A percentile compares a stretch with the other conserved stretches of the same genome.
Evolutionary conservation across 2,113 vertebrate species (phyloP).

Genomic region (Macroglossus sobrinus): DNA sequence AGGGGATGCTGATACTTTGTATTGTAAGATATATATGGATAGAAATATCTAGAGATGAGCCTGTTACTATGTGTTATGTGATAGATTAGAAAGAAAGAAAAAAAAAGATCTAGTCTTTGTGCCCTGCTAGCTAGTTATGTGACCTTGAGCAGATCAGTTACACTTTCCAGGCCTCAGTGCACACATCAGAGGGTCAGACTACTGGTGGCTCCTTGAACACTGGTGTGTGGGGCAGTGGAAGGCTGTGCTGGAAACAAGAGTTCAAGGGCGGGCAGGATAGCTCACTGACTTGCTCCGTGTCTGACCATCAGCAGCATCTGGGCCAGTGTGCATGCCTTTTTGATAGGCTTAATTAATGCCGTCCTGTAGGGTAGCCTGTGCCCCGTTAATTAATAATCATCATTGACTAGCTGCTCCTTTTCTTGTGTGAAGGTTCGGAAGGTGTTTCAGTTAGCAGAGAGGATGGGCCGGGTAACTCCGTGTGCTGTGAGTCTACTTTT

Average conservation of each 20-base stretch:
- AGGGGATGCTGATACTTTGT: neutral
- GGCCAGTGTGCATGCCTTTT: neutral
- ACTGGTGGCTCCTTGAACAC: neutral
- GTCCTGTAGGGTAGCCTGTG: neutral
- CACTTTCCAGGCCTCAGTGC: neutral
- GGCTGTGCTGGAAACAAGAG: neutral
- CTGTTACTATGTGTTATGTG: neutral
- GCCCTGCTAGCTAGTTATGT: neutral
- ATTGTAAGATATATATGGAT: neutral
- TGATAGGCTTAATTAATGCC: neutral
- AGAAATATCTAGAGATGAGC: neutral
- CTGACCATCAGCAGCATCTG: neutral
- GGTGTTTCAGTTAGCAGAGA: neutral
- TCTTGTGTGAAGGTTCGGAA: neutral
- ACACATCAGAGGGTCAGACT: neutral
- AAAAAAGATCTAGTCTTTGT: neutral
- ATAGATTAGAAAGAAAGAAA: neutral
- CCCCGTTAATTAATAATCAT: neutral
- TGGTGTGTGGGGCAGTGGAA: neutral
- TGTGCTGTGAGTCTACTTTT: neutral
- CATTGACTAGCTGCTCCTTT: neutral
- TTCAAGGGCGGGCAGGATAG: neutral
- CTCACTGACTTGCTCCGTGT: neutral
- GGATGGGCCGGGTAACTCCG: neutral
- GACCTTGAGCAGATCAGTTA: neutral